Percentiles rank a stretch among this genome's conserved stretches.
Evolutionary conservation across 2,888 invertebrate genomes (phyloP).

Genomic region (Phlogophora meticulosa): DNA sequence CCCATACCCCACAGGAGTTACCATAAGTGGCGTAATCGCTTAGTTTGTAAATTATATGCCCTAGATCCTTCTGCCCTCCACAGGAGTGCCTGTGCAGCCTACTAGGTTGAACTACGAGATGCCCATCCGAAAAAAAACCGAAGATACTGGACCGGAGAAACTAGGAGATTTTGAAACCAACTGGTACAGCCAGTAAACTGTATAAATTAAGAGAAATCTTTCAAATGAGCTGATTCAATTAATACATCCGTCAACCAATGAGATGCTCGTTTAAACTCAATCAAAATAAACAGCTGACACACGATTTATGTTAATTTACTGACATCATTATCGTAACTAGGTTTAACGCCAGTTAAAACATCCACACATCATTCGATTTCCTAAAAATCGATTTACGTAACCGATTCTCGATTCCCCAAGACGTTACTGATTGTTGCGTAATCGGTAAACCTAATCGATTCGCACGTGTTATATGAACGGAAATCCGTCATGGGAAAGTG

Average conservation of each 20-base stretch:
- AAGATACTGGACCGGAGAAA: too few species aligned
- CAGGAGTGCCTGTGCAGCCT: too few species aligned
- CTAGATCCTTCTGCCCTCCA: too few species aligned
- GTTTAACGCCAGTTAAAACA: constrained; percentile 2
- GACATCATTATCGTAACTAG: constrained; percentile 18
- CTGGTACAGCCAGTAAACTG: too few species aligned
- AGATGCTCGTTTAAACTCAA: neutral
- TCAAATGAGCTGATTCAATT: neutral
- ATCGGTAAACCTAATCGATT: constrained; percentile 64
- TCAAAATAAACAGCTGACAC: constrained; percentile 3
- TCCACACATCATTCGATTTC: constrained; percentile 34
- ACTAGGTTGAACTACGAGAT: too few species aligned
- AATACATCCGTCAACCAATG: neutral
- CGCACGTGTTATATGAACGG: constrained; percentile 64
- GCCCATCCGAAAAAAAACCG: too few species aligned
- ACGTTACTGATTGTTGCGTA: constrained; percentile 53
- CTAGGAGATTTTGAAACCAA: too few species aligned
- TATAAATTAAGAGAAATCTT: neutral
- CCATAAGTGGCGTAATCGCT: too few species aligned
- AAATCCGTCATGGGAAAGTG: constrained; percentile 50
- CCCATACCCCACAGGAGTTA: too few species aligned
- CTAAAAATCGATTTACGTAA: constrained; percentile 65
- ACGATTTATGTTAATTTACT: neutral
- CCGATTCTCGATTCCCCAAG: constrained; percentile 47
- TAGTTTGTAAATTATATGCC: too few species aligned